Evolutionary conservation across 2,113 vertebrate species (phyloP).

Genomic region (Hippocampus barbouri): DNA sequence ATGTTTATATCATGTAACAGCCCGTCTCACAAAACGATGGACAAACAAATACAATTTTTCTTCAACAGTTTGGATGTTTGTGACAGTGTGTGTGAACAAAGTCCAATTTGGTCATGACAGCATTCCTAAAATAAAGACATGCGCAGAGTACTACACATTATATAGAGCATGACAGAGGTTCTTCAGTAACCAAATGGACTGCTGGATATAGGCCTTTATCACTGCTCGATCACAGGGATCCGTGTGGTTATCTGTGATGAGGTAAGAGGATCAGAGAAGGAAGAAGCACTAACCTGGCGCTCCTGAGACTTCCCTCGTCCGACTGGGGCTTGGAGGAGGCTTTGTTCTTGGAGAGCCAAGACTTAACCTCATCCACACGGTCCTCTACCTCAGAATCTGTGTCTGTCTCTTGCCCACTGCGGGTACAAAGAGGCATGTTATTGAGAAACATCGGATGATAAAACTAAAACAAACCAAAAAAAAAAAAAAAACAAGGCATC

Average conservation of each 20-base stretch:
- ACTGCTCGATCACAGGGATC: conserved; percentile 13
- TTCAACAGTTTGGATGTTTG: not conserved
- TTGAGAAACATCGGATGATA: not conserved
- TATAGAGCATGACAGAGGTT: not conserved
- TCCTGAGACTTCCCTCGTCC: conserved; percentile 87
- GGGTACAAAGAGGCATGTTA: conserved; percentile 2
- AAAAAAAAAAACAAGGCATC: not conserved
- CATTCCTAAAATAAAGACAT: not conserved
- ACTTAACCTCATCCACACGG: conserved; percentile 93
- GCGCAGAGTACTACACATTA: not conserved
- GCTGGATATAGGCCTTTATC: conserved; percentile 13
- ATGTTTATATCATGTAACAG: not conserved
- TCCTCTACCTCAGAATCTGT: conserved; percentile 93
- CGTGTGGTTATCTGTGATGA: conserved; percentile 37
- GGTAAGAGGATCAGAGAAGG: conserved; percentile 13
- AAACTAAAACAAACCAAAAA: not conserved
- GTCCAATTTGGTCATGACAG: too few species aligned
- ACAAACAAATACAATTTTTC: not conserved
- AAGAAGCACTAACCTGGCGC: conserved; percentile 80
- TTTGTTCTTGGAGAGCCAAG: conserved; percentile 85
- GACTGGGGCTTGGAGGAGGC: conserved; percentile 79
- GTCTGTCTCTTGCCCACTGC: conserved; percentile 88
- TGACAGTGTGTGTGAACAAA: not conserved
- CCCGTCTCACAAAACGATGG: not conserved
- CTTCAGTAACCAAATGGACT: not conserved